Base-by-base conservation (phyloP, 2,888 invertebrate genomes). In the Leptopilina syphax region DNA sequence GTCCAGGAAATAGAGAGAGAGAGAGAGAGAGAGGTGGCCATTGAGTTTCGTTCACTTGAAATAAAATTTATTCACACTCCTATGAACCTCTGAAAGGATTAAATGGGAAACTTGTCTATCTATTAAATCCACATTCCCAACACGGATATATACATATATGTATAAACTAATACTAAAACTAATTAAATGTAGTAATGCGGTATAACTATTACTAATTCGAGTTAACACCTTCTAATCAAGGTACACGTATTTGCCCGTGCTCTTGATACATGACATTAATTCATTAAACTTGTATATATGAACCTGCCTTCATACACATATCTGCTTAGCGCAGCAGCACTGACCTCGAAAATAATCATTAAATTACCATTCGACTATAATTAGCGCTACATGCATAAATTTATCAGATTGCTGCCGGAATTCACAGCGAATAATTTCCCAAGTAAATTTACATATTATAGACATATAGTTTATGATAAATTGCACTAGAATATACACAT, bases 331-430 rank as follows among this genome's bases (percentile, higher is more conserved):
- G 8, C 13, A 67, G 47, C 27, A 70, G 13, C 54, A 73, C n/a
- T 73, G 70, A 73, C 70, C 70, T 54, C 70, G 50, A 34, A 34
- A 57, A 73, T 73, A 54, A 68, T 63, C 63, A 63, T 50, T 68
- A 68, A 68, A 50, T 24, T 68, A 24, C 68, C 50, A 50, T 44
- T 70, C 9, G 34, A 34, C 54, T 70, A 57, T 27, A 73, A 73
- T 57, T 57, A 73, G 7, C 44, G n/a, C 27, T 9, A 54, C 50
- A 24, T 54, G 13, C 50, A 50, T 27, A 27, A 27, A 70, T 70
- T 27, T 70, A 27, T 70, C 13, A 44, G 50, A 54, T 70, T 27
- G 63, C 18, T 18, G 24, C 27, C 6, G 27, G 27, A 70, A 70
- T 70, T 70, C 27, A 44, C 50, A 24, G 13, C 0, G 8, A 27